Conservation (phyloP, 2,888 invertebrate species). For the Cephus pulcher region DNA sequence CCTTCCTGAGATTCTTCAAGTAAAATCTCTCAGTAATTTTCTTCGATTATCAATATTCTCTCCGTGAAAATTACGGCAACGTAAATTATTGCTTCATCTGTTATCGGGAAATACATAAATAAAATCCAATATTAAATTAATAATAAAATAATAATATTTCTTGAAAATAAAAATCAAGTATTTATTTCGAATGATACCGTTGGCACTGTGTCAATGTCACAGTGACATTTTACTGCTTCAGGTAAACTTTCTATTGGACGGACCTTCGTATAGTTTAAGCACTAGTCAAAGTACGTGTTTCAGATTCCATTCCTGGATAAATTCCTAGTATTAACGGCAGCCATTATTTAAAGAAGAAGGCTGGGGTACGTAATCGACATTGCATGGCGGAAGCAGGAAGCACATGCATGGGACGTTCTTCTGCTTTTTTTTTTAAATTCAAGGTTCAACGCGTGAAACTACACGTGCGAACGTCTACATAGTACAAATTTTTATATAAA, state of each 20-base stretch:
- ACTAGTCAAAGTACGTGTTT: background rate
- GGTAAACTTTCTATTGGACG: background rate
- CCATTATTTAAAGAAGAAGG: background rate
- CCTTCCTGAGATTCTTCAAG: slow-evolving; percentile 34
- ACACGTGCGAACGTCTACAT: background rate
- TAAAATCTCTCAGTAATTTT: background rate
- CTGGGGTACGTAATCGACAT: background rate
- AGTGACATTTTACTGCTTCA: background rate
- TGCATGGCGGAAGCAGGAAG: background rate
- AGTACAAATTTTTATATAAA: background rate
- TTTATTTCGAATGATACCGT: background rate
- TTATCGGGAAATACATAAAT: background rate
- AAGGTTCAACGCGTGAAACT: background rate
- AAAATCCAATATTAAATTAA: background rate
- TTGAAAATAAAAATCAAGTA: background rate
- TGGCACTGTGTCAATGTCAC: background rate
- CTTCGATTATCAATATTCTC: background rate
- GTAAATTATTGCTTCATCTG: background rate
- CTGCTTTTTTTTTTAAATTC: background rate
- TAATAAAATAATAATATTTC: background rate
- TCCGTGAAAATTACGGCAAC: background rate
- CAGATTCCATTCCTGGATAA: background rate
- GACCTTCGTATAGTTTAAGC: background rate
- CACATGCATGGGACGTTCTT: background rate
- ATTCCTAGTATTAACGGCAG: background rate